phyloP scores from a whole-genome alignment of 2,797 vertebrate genomes.

The Carapus acus region DNA sequence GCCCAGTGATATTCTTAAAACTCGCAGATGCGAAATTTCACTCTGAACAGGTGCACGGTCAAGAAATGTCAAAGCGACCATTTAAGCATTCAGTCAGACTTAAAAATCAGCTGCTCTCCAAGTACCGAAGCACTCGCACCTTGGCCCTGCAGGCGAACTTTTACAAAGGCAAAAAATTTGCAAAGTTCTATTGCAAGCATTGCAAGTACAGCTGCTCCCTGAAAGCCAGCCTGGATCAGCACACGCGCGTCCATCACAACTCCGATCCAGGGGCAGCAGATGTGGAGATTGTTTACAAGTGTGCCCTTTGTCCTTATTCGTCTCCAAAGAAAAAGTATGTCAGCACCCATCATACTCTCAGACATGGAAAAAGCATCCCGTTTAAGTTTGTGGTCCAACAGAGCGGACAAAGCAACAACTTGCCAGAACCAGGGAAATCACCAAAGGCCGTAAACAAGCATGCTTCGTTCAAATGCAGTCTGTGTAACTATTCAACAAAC shows the following conservation, averaged over 20 bases:
- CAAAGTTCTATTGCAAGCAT: conserved; percentile 73
- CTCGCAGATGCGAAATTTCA: too few species aligned
- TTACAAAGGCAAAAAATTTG: conserved; percentile 68
- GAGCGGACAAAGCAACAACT: conserved; percentile 65
- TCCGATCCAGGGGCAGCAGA: conserved; percentile 70
- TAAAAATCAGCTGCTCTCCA: conserved; percentile 55
- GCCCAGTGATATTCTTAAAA: conserved; percentile 76
- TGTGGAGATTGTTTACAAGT: conserved; percentile 77
- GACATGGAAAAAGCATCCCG: conserved; percentile 78
- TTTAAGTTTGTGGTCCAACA: conserved; percentile 74
- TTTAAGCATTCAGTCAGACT: conserved; percentile 60
- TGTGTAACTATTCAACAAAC: conserved; percentile 39
- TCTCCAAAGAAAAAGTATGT: conserved; percentile 77
- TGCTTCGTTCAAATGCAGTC: conserved; percentile 36
- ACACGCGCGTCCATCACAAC: conserved; percentile 72
- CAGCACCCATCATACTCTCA: conserved; percentile 78
- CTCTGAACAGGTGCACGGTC: conserved; percentile 70
- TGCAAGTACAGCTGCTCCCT: conserved; percentile 80
- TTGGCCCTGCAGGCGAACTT: conserved; percentile 39
- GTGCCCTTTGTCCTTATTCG: conserved; percentile 78
- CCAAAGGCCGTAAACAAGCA: conserved; percentile 15
- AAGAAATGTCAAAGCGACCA: conserved; percentile 68
- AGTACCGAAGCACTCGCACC: conserved; percentile 13
- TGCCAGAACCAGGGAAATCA: conserved; percentile 66
- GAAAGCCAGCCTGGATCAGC: conserved; percentile 66